Evolutionary conservation across 2,797 vertebrate genomes (phyloP).

Genomic region (Phrynocephalus vlangalii): DNA sequence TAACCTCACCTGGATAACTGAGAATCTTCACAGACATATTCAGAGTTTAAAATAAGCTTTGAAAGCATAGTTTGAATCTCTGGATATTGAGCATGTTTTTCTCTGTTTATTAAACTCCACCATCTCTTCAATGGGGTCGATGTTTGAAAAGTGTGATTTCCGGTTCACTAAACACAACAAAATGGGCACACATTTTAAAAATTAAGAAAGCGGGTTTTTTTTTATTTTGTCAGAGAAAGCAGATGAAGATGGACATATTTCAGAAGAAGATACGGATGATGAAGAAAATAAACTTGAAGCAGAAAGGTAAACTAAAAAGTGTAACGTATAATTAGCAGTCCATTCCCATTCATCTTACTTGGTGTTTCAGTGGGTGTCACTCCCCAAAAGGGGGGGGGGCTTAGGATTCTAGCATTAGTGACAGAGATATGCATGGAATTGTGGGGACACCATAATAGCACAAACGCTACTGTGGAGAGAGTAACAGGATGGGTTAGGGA

Average conservation of each 20-base stretch:
- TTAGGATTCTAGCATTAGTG: background rate
- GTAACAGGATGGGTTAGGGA: no score
- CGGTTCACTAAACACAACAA: background rate
- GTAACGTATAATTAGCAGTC: background rate
- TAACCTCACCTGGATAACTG: no score
- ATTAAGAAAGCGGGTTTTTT: background rate
- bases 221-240: slow-evolving; percentile 61
- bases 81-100: background rate
- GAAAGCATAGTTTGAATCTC: background rate
- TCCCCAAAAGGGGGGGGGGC: background rate
- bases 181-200: background rate
- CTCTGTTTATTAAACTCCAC: background rate
- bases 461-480: no score
- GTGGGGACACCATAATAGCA: no score
- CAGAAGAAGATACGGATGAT: slow-evolving; percentile 73
- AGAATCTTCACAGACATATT: no score
- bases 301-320: slow-evolving; percentile 79
- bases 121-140: background rate
- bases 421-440: background rate
- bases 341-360: background rate
- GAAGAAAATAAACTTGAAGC: slow-evolving; percentile 78
- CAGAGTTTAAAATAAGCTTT: background rate
- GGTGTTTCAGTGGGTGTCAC: no score
- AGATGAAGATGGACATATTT: slow-evolving; percentile 70
- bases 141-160: background rate